Base-by-base conservation (phyloP, 2,888 invertebrate genomes). In the Drosophila anomelani region DNA sequence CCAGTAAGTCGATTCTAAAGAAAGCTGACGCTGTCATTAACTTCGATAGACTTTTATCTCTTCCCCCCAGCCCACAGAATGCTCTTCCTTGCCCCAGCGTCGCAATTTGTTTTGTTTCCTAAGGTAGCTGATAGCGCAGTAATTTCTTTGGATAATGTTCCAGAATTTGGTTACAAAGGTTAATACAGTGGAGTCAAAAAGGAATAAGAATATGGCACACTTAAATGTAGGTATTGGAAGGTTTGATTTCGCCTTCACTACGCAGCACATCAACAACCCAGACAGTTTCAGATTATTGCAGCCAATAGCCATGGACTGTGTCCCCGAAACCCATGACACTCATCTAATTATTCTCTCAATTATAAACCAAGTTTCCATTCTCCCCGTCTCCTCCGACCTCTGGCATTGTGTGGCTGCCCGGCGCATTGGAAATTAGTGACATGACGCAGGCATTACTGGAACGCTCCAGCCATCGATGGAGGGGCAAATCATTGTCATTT, bases 401-500 rank as follows among this genome's bases (percentile, higher is more conserved):
- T 13, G 39, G 39, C 39, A 29, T 62, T 68, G 49, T 66, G 64
- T 10, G 56, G 43, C 55, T 51, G 43, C 20, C 49, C 43, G 61
- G 23, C 29, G 55, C 68, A 66, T 66, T 68, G 55, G 36, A 68
- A 56, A 66, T 68, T 66, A 64, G 68, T 66, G 68, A 32, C 68
- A 66, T 56, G 55, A 29, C 53, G 64, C 66, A 64, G 64, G 69
- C 78, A 80, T 75, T 73, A 75, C 60, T 77, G 73, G 66, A 57
- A 70, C 63, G 72, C 60, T 62, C 44, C 51, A 72, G 78, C 74
- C 74, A 79, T 80, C 86, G 70, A 81, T 83, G 74, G 81, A 76
- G 80, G 73, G 72, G 84, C 77, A 81, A 84, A 85, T 81, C 75
- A 85, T 86, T 86, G 82, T 87, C 80, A 86, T 85, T 80, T 80